Base-by-base conservation (phyloP, 2,888 invertebrate species). In the Apantesis nais region DNA sequence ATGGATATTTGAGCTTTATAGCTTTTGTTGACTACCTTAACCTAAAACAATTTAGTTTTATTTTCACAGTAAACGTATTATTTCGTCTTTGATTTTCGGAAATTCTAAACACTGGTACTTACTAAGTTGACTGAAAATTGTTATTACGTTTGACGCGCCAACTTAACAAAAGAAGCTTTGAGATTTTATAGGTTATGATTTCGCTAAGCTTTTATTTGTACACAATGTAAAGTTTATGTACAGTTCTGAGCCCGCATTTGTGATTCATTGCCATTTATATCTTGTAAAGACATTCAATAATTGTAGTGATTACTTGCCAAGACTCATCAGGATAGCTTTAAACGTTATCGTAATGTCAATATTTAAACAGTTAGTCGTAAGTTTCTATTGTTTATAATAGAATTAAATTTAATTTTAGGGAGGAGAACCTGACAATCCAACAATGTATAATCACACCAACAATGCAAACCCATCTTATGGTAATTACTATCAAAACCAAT, bases 401-500 rank as follows among this genome's bases (percentile, higher is more conserved):
- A 19, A 22, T 16, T 2, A 66, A 60, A 29, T 71, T 65, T 11
- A 70, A 75, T 87, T 88, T 71, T 78, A 95, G 95, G 94, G 95
- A 70, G 93, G 93, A 74, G 95, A 95, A 81, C 93, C 93, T 85
- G 95, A 95, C 78, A 93, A 87, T 75, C 91, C 85, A 83, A 85
- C 91, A 19, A 94, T 94, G 91, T 95, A 92, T 79, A 95, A 93
- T 83, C 94, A 94, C 73, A 91, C 88, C 73, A 92, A 88, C 78
- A 93, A 87, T 87, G 82, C 92, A 74, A 95, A 94, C 83, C 79
- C 93, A 25, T 83, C 90, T 37, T 95, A 93, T 81, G 92, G 93
- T 39, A 94, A 93, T 80, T 95, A 94, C 76, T 95, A 95, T 76
- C 94, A 94, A 85, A 94, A 95, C 1, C 94, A 94, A 80, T 80